Conservation (phyloP, 2,797 vertebrate genomes). For the Smutsia temminckii region DNA sequence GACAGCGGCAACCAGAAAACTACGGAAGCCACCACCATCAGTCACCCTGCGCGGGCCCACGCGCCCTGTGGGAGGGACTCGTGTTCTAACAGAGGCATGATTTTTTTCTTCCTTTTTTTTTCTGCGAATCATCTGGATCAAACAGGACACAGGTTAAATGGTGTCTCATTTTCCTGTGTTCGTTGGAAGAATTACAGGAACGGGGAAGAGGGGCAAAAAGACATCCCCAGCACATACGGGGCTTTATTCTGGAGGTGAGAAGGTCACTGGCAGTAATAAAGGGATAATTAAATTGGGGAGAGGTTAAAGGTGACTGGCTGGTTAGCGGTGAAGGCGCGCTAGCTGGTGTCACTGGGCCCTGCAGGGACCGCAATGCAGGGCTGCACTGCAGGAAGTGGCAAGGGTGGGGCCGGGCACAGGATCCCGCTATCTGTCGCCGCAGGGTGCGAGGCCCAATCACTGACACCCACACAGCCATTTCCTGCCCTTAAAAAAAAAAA, state of each 20-base stretch:
- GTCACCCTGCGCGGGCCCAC: too few relatives aligned
- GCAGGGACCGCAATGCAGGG: conserved; percentile 80
- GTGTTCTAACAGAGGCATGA: neutral
- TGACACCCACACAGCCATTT: conserved; percentile 88
- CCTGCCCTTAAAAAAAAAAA: conserved; percentile 87
- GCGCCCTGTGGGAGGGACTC: neutral
- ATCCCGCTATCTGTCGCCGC: conserved; percentile 82
- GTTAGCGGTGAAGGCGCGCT: conserved; percentile 78
- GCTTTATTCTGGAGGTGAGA: conserved; percentile 72
- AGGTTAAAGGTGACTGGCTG: conserved; percentile 82
- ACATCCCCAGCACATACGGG: too few relatives aligned
- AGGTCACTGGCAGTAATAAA: conserved; percentile 78
- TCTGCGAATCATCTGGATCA: neutral
- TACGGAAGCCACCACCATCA: neutral
- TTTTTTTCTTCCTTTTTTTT: neutral
- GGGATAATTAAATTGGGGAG: conserved; percentile 74
- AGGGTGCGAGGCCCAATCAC: conserved; percentile 86
- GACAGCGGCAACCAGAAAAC: neutral
- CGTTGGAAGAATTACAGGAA: neutral
- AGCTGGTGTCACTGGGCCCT: conserved; percentile 80
- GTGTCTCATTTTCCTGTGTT: neutral
- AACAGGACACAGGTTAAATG: neutral
- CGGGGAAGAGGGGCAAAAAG: neutral
- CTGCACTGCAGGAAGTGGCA: conserved; percentile 88
- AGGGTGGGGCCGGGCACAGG: conserved; percentile 87